These are phyloP conservation scores for Carollia perspicillata DNA, from an alignment of 2,113 vertebrate species.

Conservation along the genomic window DNA sequence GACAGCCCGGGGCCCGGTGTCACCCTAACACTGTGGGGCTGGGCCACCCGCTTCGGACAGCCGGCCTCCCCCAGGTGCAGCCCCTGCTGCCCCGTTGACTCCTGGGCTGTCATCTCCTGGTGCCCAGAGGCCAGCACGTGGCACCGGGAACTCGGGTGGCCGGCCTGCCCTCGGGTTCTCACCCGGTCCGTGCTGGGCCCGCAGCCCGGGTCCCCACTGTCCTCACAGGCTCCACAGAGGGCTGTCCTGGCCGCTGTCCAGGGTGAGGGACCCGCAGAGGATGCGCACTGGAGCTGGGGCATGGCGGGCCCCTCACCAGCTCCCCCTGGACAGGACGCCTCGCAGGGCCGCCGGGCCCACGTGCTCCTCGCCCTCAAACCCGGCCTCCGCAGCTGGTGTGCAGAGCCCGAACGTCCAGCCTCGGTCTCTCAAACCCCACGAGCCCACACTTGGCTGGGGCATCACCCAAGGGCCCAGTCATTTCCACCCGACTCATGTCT, in stretches of 20 bases:
- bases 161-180: not conserved
- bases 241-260: not conserved
- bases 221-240: not conserved
- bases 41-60: not conserved
- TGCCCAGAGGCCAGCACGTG: not conserved
- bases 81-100: not conserved
- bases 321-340: not conserved
- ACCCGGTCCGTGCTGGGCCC: accelerated
- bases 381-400: not conserved
- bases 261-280: not conserved
- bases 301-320: not conserved
- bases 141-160: not conserved
- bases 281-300: accelerated
- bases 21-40: not conserved
- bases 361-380: no score
- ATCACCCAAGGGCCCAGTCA: not conserved
- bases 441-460: no score
- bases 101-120: not conserved
- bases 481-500: not conserved
- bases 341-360: no score
- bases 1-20: not conserved
- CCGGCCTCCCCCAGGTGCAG: not conserved
- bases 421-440: not conserved
- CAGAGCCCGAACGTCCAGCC: not conserved
- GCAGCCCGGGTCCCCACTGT: no score